Evolutionary conservation across 2,797 vertebrate species (phyloP).

Genomic region (Lateolabrax maculatus): DNA sequence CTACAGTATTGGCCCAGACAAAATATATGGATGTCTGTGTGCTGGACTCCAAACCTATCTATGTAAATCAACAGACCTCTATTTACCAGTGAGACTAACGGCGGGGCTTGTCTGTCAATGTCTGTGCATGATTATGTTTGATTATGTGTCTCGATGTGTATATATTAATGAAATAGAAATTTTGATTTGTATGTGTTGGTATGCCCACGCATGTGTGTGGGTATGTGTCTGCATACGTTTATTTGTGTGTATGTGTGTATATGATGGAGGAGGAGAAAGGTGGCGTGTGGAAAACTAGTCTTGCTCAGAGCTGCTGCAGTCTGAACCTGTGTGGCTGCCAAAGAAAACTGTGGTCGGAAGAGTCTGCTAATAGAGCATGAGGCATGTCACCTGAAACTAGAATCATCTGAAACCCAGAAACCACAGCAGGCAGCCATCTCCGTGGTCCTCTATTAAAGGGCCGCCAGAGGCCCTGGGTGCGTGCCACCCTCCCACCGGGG

Average conservation of each 20-base stretch:
- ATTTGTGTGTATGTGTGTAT: slow-evolving; percentile 69
- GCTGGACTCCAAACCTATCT: slow-evolving; percentile 63
- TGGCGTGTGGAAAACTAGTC: slow-evolving; percentile 86
- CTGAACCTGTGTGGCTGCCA: slow-evolving; percentile 83
- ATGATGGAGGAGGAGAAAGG: slow-evolving; percentile 78
- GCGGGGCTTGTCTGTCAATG: slow-evolving; percentile 78
- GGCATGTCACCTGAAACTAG: slow-evolving; percentile 92
- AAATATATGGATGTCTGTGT: slow-evolving; percentile 79
- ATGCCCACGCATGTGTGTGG: slow-evolving; percentile 51
- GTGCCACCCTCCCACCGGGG: slow-evolving; percentile 79
- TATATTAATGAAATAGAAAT: slow-evolving; percentile 75
- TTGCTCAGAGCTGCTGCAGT: slow-evolving; percentile 81
- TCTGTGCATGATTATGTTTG: slow-evolving; percentile 77
- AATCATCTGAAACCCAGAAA: slow-evolving; percentile 89
- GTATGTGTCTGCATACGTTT: slow-evolving; percentile 67
- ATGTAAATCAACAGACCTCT: slow-evolving; percentile 75
- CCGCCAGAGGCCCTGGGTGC: slow-evolving; percentile 78
- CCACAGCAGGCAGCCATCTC: slow-evolving; percentile 86
- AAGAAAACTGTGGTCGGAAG: slow-evolving; percentile 92
- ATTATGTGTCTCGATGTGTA: slow-evolving; percentile 74
- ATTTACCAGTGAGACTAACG: slow-evolving; percentile 73
- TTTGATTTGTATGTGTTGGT: slow-evolving; percentile 70
- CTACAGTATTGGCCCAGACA: slow-evolving; percentile 74
- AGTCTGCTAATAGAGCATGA: slow-evolving; percentile 92
- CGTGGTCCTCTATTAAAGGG: slow-evolving; percentile 79